These are phyloP conservation scores for Palythoa caribaeorum DNA, from an alignment of 92 coral and sea anemone genomes.

Conservation along the genomic window DNA sequence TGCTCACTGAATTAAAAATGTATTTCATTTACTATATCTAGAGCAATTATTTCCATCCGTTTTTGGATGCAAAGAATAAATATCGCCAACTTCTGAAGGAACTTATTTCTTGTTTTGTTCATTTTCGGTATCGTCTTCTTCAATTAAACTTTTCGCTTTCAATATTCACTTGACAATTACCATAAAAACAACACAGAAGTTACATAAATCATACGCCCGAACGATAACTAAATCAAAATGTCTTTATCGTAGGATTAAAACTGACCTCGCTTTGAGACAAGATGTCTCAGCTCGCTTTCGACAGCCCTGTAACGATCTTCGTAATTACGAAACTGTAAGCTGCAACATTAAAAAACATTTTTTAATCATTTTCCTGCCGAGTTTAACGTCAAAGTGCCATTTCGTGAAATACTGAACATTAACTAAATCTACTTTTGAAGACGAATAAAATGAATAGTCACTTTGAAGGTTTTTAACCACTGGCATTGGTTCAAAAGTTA, in stretches of 20 bases:
- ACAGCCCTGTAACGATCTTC: slow-evolving; percentile 83
- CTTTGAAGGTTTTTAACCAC: no score
- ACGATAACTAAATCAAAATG: background rate
- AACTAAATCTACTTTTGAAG: no score
- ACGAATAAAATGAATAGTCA: no score
- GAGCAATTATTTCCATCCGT: background rate
- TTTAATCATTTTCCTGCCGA: background rate
- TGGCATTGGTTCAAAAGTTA: no score
- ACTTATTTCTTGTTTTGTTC: background rate
- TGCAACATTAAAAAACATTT: slow-evolving; percentile 27
- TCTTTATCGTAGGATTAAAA: background rate
- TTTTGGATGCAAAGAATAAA: background rate
- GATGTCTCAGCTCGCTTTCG: slow-evolving; percentile 83
- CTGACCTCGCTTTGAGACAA: slow-evolving; percentile 84
- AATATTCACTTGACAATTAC: background rate
- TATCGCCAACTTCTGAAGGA: background rate
- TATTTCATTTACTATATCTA: background rate
- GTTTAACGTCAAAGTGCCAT: no score
- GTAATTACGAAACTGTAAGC: slow-evolving; percentile 83
- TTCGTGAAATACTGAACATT: no score
- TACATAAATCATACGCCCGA: background rate
- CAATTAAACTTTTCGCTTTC: background rate
- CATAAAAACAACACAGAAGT: background rate
- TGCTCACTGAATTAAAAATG: slow-evolving; percentile 3
- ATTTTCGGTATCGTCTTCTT: background rate